Evolutionary conservation across 2,888 invertebrate genomes (phyloP).

Genomic region (Hydriomena furcata): DNA sequence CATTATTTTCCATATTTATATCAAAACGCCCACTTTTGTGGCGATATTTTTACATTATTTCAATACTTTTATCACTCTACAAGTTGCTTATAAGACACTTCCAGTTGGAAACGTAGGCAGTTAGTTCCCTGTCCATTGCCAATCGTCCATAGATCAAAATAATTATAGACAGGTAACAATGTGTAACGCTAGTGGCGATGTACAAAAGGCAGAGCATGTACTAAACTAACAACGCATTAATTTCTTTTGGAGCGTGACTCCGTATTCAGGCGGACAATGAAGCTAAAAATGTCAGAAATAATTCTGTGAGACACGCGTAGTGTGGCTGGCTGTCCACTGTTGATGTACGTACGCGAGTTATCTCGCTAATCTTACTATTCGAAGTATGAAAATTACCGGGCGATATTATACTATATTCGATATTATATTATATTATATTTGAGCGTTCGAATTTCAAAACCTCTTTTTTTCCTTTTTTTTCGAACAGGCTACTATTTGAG

Average conservation of each 20-base stretch:
- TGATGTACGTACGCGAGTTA: slow-evolving; percentile 39
- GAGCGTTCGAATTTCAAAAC: no score
- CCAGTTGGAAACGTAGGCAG: not conserved
- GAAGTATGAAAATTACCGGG: no score
- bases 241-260: slow-evolving; percentile 82
- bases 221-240: slow-evolving; percentile 66
- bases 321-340: slow-evolving; percentile 48
- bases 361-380: no score
- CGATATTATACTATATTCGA: no score
- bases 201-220: slow-evolving; percentile 46
- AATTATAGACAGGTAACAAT: slow-evolving; percentile 30
- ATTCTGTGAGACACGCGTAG: slow-evolving; percentile 78
- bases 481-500: no score
- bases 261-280: slow-evolving; percentile 76
- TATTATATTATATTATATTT: no score
- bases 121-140: slow-evolving; percentile 5
- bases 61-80: no score
- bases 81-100: no score
- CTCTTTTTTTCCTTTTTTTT: no score
- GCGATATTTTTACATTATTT: no score
- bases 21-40: no score
- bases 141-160: slow-evolving; percentile 27
- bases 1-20: no score
- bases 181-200: slow-evolving; percentile 24
- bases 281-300: slow-evolving; percentile 79